These are phyloP conservation scores for Pheosia gnoma DNA, from an alignment of 2,888 invertebrate species.

Conservation along the genomic window DNA sequence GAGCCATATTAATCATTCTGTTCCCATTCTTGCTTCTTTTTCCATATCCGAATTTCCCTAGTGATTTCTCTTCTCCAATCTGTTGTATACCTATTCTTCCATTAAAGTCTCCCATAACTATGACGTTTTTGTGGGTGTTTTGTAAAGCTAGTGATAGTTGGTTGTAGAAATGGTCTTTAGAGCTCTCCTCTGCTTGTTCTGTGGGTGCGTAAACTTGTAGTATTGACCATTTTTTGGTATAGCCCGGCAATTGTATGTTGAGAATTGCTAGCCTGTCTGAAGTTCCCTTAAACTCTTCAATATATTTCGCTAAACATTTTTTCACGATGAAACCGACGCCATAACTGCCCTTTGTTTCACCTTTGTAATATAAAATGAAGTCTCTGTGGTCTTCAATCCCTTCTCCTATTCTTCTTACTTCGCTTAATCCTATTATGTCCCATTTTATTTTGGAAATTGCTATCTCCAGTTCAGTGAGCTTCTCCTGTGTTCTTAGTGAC, in stretches of 20 bases:
- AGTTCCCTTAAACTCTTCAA: neutral
- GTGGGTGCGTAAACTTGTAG: neutral
- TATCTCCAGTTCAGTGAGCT: too few relatives aligned
- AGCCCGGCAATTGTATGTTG: constrained; percentile 11
- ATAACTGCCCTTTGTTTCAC: constrained; percentile 5
- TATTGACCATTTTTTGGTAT: constrained; percentile 10
- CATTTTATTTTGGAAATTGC: too few relatives aligned
- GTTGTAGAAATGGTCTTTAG: neutral
- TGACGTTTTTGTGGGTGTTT: neutral
- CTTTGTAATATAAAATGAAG: constrained; percentile 18
- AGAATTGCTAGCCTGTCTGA: constrained; percentile 19
- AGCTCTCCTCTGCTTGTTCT: neutral
- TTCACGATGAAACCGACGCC: neutral
- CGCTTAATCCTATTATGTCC: too few relatives aligned
- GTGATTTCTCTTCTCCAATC: neutral
- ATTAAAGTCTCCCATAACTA: neutral
- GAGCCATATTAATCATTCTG: neutral
- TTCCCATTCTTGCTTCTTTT: neutral
- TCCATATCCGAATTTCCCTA: neutral
- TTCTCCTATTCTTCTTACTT: neutral
- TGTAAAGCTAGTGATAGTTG: neutral
- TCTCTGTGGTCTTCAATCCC: constrained; percentile 4
- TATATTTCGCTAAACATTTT: neutral
- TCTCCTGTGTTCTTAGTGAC: too few relatives aligned
- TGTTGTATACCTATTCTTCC: neutral